Evolutionary conservation across 2,888 invertebrate genomes (phyloP), one percentile per base, ranked within the genome.

Genomic region (Drosophila pseudotalamancana): DNA sequence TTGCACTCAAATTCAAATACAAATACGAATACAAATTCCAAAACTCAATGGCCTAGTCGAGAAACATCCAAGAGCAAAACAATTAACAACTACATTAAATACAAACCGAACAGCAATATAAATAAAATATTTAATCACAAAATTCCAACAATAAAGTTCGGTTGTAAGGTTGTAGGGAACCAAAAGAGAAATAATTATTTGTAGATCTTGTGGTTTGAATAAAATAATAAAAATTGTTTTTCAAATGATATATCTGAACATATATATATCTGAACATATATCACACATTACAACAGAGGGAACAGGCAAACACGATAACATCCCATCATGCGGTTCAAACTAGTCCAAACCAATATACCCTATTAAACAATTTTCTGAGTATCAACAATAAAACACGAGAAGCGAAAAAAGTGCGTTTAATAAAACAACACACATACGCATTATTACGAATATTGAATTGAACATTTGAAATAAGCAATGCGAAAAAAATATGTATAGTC

Each of bases 81-180:
- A 42, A 76, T 66, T 72, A 73, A 57, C 72, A 66, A 55, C 53
- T 37, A 76, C 54, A 76, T 72, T 72, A 72, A 71, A 49, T 50
- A 31, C 11, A 23, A 25, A 32, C n/a, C 40, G 25, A 75, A 70
- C 23, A 40, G 51, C 53, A 21, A 70, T 55, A 65, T 50, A 72
- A 76, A 72, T 77, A 76, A 59, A n/a, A n/a, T n/a, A n/a, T 60
- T 54, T 50, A 51, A 48, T 51, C 29, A 11, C 16, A 6, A 16
- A 27, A 25, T 6, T 9, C 25, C 25, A 3, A 25, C 6, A 25
- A 25, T 25, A 25, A 8, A n/a, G n/a, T n/a, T n/a, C n/a, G n/a
- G n/a, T n/a, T n/a, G n/a, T n/a, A n/a, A n/a, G n/a, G n/a, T n/a
- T n/a, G n/a, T n/a, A n/a, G n/a, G n/a, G n/a, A n/a, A 25, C 25